These are phyloP conservation scores for Gallinago stenura DNA, from an alignment of 2,797 vertebrate species.

Conservation along the genomic window DNA sequence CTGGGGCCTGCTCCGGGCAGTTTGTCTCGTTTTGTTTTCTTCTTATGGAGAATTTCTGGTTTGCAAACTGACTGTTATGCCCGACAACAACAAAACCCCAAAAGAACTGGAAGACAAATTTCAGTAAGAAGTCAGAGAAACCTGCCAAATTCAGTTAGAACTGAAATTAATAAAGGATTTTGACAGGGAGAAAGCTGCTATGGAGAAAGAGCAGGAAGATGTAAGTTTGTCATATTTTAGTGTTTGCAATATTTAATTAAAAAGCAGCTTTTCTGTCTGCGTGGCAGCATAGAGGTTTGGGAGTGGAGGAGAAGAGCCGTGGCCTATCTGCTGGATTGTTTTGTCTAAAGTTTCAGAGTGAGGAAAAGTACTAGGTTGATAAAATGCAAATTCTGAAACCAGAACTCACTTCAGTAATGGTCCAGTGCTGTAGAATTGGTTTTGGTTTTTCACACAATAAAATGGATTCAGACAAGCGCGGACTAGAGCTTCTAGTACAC, in stretches of 20 bases:
- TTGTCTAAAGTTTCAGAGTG: background rate
- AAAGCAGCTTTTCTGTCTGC: background rate
- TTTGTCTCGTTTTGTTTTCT: background rate
- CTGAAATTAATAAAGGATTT: constrained; percentile 84
- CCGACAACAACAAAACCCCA: background rate
- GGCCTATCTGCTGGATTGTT: background rate
- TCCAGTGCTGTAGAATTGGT: background rate
- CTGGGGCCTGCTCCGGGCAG: background rate
- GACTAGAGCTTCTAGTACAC: background rate
- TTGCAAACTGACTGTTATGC: constrained; percentile 79
- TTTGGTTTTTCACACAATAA: background rate
- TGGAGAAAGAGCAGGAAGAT: constrained; percentile 87
- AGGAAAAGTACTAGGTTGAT: background rate
- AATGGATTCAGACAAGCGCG: background rate
- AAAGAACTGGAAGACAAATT: constrained; percentile 83
- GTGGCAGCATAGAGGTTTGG: background rate
- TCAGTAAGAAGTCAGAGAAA: constrained; percentile 81
- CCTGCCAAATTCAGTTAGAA: constrained; percentile 83
- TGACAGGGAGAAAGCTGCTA: constrained; percentile 78
- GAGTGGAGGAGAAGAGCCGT: background rate
- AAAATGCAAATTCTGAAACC: background rate
- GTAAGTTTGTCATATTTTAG: constrained; percentile 67
- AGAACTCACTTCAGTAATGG: background rate
- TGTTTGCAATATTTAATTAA: background rate
- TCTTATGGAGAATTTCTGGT: background rate